These are phyloP conservation scores for Machimus rusticus DNA, from an alignment of 2,888 invertebrate species.

Conservation along the genomic window DNA sequence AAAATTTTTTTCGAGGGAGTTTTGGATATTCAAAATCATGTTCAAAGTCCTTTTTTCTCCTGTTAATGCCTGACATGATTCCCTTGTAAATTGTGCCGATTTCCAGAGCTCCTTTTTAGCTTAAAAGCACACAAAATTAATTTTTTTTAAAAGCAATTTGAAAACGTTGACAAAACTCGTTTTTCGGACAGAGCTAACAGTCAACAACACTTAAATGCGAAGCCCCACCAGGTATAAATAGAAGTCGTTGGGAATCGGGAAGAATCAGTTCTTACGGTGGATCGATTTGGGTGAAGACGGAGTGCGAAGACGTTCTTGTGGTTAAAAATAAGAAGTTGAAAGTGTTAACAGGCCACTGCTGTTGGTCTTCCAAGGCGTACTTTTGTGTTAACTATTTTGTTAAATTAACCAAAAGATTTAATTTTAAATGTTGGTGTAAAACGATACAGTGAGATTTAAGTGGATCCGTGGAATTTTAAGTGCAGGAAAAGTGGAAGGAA, in stretches of 20 bases:
- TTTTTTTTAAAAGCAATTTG: not conserved
- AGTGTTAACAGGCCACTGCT: not conserved
- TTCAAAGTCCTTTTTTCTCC: not conserved
- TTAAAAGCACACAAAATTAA: not conserved
- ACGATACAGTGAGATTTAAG: not conserved
- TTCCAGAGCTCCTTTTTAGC: not conserved
- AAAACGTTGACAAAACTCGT: constrained; percentile 16
- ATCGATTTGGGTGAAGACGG: not conserved
- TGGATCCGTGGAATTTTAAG: not conserved
- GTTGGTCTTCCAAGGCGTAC: not conserved
- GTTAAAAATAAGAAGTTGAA: not conserved
- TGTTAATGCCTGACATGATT: not conserved
- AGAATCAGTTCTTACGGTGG: constrained; percentile 47
- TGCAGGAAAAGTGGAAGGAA: not conserved
- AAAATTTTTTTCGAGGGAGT: not conserved
- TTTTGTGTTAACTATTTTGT: not conserved
- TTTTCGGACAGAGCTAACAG: constrained; percentile 7
- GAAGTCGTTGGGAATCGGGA: constrained; percentile 38
- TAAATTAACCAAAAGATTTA: not conserved
- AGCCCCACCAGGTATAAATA: constrained; percentile 45
- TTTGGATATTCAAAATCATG: not conserved
- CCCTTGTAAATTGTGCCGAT: not conserved
- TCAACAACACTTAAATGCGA: not conserved
- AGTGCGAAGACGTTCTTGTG: not conserved
- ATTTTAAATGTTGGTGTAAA: not conserved